Evolutionary conservation across 2,113 vertebrate genomes (phyloP), one percentile per base, ranked within the genome.

Genomic region (Nipponia nippon): DNA sequence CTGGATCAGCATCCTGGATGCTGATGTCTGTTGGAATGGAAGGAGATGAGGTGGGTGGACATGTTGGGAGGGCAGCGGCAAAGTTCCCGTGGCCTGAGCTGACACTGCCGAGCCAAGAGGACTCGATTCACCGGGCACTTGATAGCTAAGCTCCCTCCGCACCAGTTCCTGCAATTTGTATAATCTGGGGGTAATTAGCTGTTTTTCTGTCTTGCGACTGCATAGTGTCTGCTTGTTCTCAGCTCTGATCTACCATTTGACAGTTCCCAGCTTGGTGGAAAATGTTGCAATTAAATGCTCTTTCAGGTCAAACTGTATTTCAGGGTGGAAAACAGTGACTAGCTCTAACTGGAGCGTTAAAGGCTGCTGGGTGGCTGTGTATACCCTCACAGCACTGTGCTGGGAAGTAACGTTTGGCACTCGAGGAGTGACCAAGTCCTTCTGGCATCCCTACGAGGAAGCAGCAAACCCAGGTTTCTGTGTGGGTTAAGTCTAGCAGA

Each of bases 381-480:
- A 6, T 5, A 19, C 14, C 4, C n/a, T 40, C 2, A 0, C 34
- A 38, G 26, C 1, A 2, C 53, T 34, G 21, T 21, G 50, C 30
- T 2, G 29, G n/a, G 52, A 66, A 9, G 36, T 9, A 49, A 32
- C 1, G 2, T 44, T 26, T 63, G 77, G 21, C 25, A 46, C 44
- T 62, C 0, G 1, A 36, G 47, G 23, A 73, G 23, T 1, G 2
- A 67, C 32, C 29, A 10, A 44, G 36, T 77, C 63, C 50, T 58
- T 26, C 83, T 71, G 69, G 29, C 0, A 0, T 27, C 38, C 32
- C 69, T 56, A 1, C 0, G 3, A 76, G 63, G 23, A 20, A 38
- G 61, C 77, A 63, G 63, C 65, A 87, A 62, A 26, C 30, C 23
- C 46, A 52, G 11, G 10, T 34, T 66, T 89, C 73, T 88, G 27